These are phyloP conservation scores for Panthera leo DNA, from an alignment of 2,113 vertebrate species.

Conservation along the genomic window DNA sequence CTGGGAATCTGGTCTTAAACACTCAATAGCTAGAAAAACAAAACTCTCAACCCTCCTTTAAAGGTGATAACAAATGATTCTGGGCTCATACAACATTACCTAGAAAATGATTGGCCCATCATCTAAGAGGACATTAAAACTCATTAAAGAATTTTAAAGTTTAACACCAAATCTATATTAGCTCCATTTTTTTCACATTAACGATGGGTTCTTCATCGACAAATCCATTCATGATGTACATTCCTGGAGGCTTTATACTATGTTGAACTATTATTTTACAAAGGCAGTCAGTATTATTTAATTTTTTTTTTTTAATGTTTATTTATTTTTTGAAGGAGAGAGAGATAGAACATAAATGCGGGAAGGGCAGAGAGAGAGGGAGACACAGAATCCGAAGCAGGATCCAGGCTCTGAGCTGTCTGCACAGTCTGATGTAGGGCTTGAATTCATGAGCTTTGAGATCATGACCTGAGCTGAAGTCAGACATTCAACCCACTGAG, in stretches of 20 bases:
- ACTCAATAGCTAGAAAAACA: neutral
- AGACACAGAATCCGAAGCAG: too few relatives aligned
- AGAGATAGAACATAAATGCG: too few relatives aligned
- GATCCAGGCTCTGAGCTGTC: too few relatives aligned
- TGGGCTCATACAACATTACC: neutral
- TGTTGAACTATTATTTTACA: neutral
- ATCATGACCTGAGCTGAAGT: too few relatives aligned
- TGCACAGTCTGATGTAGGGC: too few relatives aligned
- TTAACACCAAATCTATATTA: neutral
- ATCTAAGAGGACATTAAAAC: conserved; percentile 1
- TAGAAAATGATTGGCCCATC: neutral
- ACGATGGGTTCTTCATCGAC: neutral
- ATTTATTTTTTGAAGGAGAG: neutral
- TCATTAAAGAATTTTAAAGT: conserved; percentile 24
- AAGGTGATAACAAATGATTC: neutral
- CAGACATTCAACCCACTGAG: too few relatives aligned
- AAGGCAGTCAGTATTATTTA: neutral
- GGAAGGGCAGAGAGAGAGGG: too few relatives aligned
- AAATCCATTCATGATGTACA: neutral
- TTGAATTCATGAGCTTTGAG: too few relatives aligned
- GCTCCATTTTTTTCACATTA: conserved; percentile 39
- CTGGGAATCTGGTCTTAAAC: neutral
- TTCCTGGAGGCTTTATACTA: neutral
- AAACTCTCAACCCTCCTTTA: neutral
- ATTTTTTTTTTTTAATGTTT: neutral